Evolutionary conservation across 2,797 vertebrate species (phyloP).

Genomic region (Epinephelus coioides): DNA sequence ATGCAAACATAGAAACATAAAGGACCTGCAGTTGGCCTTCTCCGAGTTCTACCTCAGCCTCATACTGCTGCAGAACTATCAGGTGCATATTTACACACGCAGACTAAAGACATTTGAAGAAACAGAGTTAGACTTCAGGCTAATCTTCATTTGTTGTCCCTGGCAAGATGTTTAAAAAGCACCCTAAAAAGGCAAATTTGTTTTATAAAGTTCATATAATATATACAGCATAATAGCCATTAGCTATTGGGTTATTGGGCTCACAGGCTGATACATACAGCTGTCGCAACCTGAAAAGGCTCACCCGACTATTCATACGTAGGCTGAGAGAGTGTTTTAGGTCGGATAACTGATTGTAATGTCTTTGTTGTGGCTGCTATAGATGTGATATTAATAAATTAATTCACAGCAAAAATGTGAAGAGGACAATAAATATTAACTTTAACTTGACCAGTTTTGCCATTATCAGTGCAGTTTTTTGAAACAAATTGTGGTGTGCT

Average conservation of each 20-base stretch:
- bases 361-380: not conserved
- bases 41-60: slow-evolving; percentile 99
- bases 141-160: too few relatives aligned
- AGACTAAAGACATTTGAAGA: not conserved
- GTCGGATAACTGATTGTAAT: too few relatives aligned
- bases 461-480: too few relatives aligned
- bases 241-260: too few relatives aligned
- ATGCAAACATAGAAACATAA: slow-evolving; percentile 96
- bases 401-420: not conserved
- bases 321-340: not conserved
- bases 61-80: slow-evolving; percentile 97
- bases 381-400: not conserved
- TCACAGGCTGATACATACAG: not conserved
- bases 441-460: too few relatives aligned
- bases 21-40: slow-evolving; percentile 99
- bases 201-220: too few relatives aligned
- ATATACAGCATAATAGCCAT: too few relatives aligned
- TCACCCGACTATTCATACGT: not conserved
- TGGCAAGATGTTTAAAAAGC: too few relatives aligned
- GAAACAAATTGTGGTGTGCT: not conserved
- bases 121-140: too few relatives aligned
- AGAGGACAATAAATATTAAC: too few relatives aligned
- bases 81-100: slow-evolving; percentile 85
- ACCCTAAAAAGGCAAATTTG: too few relatives aligned
- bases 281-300: not conserved